Conservation (phyloP, 2,888 invertebrate genomes). For the Carpatolechia fugitivella region DNA sequence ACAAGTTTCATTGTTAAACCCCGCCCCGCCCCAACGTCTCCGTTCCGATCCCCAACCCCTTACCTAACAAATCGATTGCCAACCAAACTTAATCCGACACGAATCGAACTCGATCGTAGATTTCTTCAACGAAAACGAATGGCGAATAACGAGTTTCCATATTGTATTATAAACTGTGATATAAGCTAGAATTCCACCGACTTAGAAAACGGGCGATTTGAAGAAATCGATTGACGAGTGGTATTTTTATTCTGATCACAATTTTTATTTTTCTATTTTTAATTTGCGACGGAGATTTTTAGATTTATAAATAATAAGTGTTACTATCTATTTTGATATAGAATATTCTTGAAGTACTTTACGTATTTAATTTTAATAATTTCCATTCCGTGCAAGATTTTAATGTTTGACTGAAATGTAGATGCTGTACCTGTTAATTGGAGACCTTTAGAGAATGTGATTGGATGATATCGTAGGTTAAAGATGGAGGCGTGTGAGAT, state of each 20-base stretch:
- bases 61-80: too few relatives aligned
- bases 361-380: slow-evolving; percentile 69
- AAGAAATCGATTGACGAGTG: slow-evolving; percentile 71
- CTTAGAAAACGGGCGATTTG: slow-evolving; percentile 60
- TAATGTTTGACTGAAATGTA: slow-evolving; percentile 63
- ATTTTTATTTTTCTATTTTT: slow-evolving; percentile 60
- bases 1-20: slow-evolving; percentile 25
- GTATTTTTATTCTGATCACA: slow-evolving; percentile 66
- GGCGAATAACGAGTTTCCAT: slow-evolving; percentile 59
- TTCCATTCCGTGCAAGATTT: slow-evolving; percentile 75
- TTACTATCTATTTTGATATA: slow-evolving; percentile 60
- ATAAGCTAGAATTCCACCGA: slow-evolving; percentile 76
- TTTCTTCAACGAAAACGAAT: slow-evolving; percentile 69
- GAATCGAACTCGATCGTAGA: slow-evolving; percentile 61
- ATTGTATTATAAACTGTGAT: slow-evolving; percentile 76
- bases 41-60: slow-evolving; percentile 29
- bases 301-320: slow-evolving; percentile 38
- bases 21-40: slow-evolving; percentile 21
- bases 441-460: slow-evolving; percentile 38
- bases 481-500: slow-evolving; percentile 31
- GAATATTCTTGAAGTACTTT: slow-evolving; percentile 70
- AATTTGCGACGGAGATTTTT: slow-evolving; percentile 67
- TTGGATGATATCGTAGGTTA: slow-evolving; percentile 40
- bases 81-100: too few relatives aligned
- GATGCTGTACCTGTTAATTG: slow-evolving; percentile 59